A percentile compares a stretch with the other conserved stretches of the same genome.
Evolutionary conservation across 2,113 vertebrate genomes (phyloP).

Genomic region (Pelodiscus sinensis): DNA sequence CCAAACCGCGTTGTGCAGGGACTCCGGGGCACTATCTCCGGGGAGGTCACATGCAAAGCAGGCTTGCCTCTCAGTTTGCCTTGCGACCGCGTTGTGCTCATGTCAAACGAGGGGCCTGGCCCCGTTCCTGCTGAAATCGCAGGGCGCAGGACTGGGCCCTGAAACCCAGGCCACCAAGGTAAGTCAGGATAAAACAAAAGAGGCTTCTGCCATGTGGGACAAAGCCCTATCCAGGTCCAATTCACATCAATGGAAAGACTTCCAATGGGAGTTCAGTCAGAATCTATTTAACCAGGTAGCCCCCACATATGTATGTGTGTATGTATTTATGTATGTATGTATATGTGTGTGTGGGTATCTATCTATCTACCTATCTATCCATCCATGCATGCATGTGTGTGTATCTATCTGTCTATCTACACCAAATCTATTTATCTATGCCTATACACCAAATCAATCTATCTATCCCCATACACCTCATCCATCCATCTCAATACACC

Average conservation of each 20-base stretch:
- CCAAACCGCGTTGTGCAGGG: not conserved
- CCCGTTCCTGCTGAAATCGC: not conserved
- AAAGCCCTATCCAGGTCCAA: not conserved
- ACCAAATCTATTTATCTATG: no score
- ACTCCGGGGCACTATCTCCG: not conserved
- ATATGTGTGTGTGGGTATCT: not conserved
- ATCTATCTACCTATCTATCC: not conserved
- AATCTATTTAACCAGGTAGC: not conserved
- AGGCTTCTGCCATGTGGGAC: rapidly evolving
- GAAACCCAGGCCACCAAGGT: not conserved
- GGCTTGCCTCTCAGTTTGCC: not conserved
- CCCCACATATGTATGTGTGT: no score
- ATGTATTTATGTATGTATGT: no score
- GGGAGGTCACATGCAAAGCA: not conserved
- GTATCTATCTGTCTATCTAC: not conserved
- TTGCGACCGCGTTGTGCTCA: not conserved
- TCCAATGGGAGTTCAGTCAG: not conserved
- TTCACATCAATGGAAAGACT: not conserved
- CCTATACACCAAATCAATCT: no score
- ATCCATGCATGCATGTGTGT: no score
- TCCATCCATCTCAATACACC: no score
- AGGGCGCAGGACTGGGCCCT: not conserved
- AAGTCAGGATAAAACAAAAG: not conserved
- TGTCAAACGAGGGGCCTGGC: not conserved
- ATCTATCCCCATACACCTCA: no score